Base-by-base conservation (phyloP, 2,113 vertebrate genomes). In the Pelecanus crispus region DNA sequence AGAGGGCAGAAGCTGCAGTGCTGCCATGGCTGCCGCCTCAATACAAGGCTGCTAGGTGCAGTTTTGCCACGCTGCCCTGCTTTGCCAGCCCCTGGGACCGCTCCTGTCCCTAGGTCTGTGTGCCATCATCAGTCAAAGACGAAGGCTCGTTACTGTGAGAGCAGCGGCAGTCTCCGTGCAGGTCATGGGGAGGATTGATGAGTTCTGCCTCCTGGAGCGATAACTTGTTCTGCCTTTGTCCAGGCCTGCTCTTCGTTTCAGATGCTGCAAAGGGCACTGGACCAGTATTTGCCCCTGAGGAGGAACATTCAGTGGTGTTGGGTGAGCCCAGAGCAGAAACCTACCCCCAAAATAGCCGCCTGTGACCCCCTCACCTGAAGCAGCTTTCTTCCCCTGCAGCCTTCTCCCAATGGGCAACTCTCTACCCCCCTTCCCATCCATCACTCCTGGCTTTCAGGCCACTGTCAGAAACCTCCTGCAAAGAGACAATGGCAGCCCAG, bases 391-490 rank as follows among this genome's bases (percentile, higher is more conserved):
- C 9, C 68, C 81, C 63, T 36, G 42, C 74, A 82, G 61, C 95
- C 56, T 90, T 73, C 42, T 71, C 75, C 77, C 59, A 28, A 3
- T 0, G 5, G 40, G 18, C 45, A 38, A 10, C 38, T 80, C 31
- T 36, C 17, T 53, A 3, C 50, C n/a, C n/a, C 20, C 16, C 72
- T 79, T 59, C 85, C 73, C 83, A 97, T 94, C 96, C 81, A 94
- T 97, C 94, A 94, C 61, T 87, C 73, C 53, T 24, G 73, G 26
- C 85, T 96, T 95, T 95, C 84, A 97, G 91, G 87, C 40, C 7
- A 26, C 88, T 88, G 91, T 90, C 93, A 95, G 75, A 77, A 73
- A 32, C 42, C 83, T 88, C 81, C 94, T 63, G 74, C 79, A 17
- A 50, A 44, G 85, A 73, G 67, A 95, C 91, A 95, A 90, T 83